Base-by-base conservation (phyloP, 2,113 vertebrate species). In the Glareola pratincola region DNA sequence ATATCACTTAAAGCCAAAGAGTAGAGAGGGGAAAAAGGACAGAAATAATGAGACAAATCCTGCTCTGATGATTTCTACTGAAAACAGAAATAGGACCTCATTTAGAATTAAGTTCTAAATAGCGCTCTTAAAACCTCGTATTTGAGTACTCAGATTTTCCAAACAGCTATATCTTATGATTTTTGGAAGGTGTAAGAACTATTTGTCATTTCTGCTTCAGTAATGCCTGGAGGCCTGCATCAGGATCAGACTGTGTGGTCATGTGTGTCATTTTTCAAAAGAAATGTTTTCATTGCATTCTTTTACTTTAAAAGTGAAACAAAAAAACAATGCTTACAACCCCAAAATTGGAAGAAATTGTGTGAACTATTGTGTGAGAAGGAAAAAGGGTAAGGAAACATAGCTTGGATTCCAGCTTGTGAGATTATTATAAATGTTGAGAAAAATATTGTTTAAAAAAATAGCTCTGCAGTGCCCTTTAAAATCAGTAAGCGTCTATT, bases 401-500 rank as follows among this genome's bases (percentile, higher is more conserved):
- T 62, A 95, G 48, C 73, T 96, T 68, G 41, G 79, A 75, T 95
- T 94, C 67, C 85, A 56, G 81, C 48, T 96, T 97, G 76, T 71
- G 93, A 95, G 92, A 82, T 95, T 79, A 91, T 95, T 97, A 73
- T 94, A 92, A 97, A 97, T 95, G 91, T 60, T 84, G 96, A 93
- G 83, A 93, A 96, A 97, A 97, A 96, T 89, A 79, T 93, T 96
- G 96, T 96, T 90, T 97, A 64, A 93, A 86, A 47, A 92, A 77
- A 96, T 91, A 92, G 68, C 60, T 97, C 93, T 94, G 79, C 50
- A 77, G 86, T 92, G 93, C 90, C 72, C 94, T 84, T 97, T 96
- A 96, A 97, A 98, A 96, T 92, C 96, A 94, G 93, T 94, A 90
- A 94, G 88, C 39, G 4, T 91, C 95, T 94, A 73, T 97, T 97